Evolutionary conservation across 2,888 invertebrate genomes (phyloP).

Genomic region (Chironomus tentans): DNA sequence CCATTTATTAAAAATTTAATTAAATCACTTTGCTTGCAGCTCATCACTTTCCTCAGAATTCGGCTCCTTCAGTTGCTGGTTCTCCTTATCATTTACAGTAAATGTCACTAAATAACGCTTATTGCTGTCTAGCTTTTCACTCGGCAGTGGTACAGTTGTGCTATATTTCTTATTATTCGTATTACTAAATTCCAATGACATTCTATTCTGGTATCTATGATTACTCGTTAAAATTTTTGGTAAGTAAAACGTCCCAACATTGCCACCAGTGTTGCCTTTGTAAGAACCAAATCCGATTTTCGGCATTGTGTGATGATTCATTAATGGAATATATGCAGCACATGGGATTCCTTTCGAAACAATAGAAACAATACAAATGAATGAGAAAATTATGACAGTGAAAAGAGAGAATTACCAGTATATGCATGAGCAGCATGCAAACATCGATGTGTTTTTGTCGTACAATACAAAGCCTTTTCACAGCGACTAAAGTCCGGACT

Average conservation of each 20-base stretch:
- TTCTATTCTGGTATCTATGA: conserved; percentile 43
- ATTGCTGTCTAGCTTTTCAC: conserved; percentile 76
- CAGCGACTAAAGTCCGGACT: conserved; percentile 43
- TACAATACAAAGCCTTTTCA: conserved; percentile 72
- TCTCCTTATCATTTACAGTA: conserved; percentile 63
- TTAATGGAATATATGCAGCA: conserved; percentile 71
- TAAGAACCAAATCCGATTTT: conserved; percentile 55
- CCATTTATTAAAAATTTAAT: background rate
- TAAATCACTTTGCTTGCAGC: conserved; percentile 9
- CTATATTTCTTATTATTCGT: conserved; percentile 70
- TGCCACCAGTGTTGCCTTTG: conserved; percentile 44
- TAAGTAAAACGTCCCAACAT: conserved; percentile 49
- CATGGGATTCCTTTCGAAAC: conserved; percentile 51
- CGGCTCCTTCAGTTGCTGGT: conserved; percentile 1
- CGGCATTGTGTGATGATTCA: conserved; percentile 71
- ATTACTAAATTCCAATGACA: conserved; percentile 72
- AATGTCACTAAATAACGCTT: conserved; percentile 89
- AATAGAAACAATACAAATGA: background rate
- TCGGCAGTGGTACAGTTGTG: conserved; percentile 63
- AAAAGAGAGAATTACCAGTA: conserved; percentile 50
- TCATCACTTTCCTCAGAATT: background rate
- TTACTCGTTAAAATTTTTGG: conserved; percentile 51
- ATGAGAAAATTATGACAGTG: background rate
- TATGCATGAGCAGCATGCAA: conserved; percentile 87
- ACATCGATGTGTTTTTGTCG: conserved; percentile 79